Conservation (phyloP, 2,888 invertebrate genomes). For the Lampropteryx suffumata region DNA sequence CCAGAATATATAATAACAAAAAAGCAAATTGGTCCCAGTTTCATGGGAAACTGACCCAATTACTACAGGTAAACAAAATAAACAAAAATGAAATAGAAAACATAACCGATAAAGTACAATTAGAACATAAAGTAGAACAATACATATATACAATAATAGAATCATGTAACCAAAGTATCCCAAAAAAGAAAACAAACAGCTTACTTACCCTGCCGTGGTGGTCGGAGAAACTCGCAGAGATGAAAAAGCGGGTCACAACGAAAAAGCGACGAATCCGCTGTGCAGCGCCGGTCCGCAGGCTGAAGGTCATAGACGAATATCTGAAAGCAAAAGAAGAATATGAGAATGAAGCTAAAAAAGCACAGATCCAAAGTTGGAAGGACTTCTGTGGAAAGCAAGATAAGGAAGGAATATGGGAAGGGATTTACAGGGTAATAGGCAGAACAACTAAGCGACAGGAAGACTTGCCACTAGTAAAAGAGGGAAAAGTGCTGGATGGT, state of each 20-base stretch:
- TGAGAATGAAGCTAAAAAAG: no score
- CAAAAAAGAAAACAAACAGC: not conserved
- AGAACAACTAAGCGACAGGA: no score
- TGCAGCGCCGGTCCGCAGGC: no score
- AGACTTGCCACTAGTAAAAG: not conserved
- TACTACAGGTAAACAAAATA: not conserved
- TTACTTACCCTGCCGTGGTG: no score
- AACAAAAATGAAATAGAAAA: not conserved
- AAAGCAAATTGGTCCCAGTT: not conserved
- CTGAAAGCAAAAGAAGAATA: no score
- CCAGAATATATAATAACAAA: conserved; percentile 1
- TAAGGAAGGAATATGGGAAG: not conserved
- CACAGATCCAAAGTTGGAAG: no score
- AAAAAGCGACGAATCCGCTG: no score
- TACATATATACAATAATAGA: not conserved
- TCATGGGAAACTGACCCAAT: conserved; percentile 1
- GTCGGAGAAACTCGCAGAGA: no score
- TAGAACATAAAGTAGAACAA: not conserved
- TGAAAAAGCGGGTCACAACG: no score
- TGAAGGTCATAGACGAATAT: no score
- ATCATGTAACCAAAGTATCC: not conserved
- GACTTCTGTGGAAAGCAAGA: not conserved
- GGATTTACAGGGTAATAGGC: no score
- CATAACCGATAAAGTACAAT: not conserved
- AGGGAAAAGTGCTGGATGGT: no score